Evolutionary conservation across 1,140 invertebrate genomes (phyloP).

Genomic region (Brachionus calyciflorus): DNA sequence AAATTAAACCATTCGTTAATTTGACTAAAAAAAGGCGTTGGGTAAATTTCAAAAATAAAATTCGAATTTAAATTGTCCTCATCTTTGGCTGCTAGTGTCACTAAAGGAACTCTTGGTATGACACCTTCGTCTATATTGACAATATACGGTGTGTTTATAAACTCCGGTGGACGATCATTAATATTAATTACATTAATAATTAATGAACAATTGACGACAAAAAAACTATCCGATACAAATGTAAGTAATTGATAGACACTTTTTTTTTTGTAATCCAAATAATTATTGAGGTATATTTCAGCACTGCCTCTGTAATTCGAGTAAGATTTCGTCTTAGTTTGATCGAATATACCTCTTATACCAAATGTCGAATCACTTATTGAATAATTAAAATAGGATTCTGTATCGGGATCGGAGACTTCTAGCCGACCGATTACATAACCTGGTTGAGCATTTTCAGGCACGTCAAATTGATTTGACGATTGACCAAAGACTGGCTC

Average conservation of each 20-base stretch:
- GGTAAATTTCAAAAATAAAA: slow-evolving; percentile 1
- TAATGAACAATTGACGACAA: background rate
- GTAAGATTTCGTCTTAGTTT: background rate
- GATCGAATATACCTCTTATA: slow-evolving; percentile 14
- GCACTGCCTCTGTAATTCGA: slow-evolving; percentile 18
- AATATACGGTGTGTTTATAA: background rate
- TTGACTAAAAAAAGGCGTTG: slow-evolving; percentile 5
- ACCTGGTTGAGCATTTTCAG: slow-evolving; percentile 12
- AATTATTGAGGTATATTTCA: slow-evolving; percentile 25
- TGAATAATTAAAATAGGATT: slow-evolving; percentile 44
- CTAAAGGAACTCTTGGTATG: background rate
- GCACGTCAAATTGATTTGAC: slow-evolving; percentile 24
- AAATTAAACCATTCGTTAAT: slow-evolving; percentile 26
- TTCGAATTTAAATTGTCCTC: background rate
- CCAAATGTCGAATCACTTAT: slow-evolving; percentile 30
- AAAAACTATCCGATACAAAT: slow-evolving; percentile 35
- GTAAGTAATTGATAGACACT: background rate
- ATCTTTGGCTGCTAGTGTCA: background rate
- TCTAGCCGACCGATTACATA: slow-evolving; percentile 23
- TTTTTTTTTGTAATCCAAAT: slow-evolving; percentile 14
- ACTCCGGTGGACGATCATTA: slow-evolving; percentile 11
- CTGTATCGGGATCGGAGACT: slow-evolving; percentile 15
- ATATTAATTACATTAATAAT: background rate
- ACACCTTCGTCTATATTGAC: background rate
- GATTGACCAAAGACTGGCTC: background rate